phyloP scores from a whole-genome alignment of 2,113 vertebrate species.

The Eurystomus gularis region DNA sequence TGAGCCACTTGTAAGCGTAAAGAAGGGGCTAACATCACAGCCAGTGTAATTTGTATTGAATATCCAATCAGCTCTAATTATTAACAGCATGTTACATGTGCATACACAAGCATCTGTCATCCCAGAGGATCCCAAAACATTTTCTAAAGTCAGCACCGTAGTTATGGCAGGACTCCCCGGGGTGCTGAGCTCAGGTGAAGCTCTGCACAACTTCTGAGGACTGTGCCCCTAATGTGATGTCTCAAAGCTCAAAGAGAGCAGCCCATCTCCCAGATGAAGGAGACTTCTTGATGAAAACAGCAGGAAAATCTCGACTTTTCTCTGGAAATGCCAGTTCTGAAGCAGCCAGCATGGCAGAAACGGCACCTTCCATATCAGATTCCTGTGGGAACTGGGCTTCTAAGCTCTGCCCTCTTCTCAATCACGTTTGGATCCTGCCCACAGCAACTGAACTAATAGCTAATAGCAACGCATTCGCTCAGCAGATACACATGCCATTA shows the following conservation, averaged over 20 bases:
- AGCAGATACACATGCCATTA: neutral
- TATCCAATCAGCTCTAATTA: constrained; percentile 66
- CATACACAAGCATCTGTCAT: constrained; percentile 63
- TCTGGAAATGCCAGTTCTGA: neutral
- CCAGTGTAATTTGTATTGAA: constrained; percentile 58
- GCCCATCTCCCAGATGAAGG: neutral
- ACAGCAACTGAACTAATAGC: neutral
- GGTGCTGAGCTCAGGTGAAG: constrained; percentile 9
- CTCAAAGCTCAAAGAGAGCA: neutral
- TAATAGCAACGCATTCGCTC: neutral
- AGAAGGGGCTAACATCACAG: constrained; percentile 56
- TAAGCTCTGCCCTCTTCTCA: neutral
- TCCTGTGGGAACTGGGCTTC: neutral
- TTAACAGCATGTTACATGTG: constrained; percentile 51
- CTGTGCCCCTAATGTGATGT: neutral
- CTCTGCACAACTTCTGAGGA: neutral
- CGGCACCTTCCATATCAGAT: neutral
- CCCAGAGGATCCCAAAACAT: constrained; percentile 40
- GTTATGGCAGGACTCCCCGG: neutral
- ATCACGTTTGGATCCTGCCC: neutral
- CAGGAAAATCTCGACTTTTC: neutral
- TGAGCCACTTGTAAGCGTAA: constrained; percentile 42
- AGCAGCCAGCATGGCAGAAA: neutral
- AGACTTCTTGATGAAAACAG: neutral
- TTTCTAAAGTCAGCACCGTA: constrained; percentile 6